phyloP scores from a whole-genome alignment of 2,113 vertebrate species.

The Falcunculus frontatus region DNA sequence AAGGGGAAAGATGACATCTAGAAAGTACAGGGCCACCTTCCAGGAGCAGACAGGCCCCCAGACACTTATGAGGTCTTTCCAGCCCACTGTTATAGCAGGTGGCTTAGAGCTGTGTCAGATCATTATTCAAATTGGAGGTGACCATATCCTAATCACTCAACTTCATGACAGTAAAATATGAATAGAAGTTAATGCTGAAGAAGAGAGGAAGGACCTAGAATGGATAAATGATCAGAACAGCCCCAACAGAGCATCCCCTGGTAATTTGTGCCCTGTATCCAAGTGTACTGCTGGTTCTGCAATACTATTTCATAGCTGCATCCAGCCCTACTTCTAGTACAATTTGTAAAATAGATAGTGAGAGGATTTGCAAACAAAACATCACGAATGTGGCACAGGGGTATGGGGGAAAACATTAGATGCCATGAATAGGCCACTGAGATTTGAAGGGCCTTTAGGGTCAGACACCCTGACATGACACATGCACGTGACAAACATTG shows the following conservation, averaged over 20 bases:
- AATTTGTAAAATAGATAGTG: not conserved
- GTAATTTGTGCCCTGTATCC: not conserved
- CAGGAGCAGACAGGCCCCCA: not conserved
- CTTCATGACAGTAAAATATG: not conserved
- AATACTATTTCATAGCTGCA: not conserved
- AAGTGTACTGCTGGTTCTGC: fast-evolving
- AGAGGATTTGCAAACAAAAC: not conserved
- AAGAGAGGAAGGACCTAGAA: not conserved
- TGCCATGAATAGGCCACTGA: not conserved
- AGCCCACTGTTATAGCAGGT: not conserved
- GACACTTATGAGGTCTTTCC: not conserved
- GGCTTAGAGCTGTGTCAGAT: not conserved
- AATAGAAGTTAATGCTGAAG: not conserved
- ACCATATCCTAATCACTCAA: not conserved
- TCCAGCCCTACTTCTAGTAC: too few species aligned
- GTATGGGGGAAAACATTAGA: not conserved
- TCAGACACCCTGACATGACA: not conserved
- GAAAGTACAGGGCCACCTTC: not conserved
- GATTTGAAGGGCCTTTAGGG: not conserved
- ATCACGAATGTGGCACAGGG: not conserved
- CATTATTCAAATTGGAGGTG: not conserved
- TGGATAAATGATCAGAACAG: fast-evolving
- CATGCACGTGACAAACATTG: not conserved
- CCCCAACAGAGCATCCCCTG: not conserved
- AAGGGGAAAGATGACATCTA: not conserved